Percentiles rank a stretch among this genome's conserved stretches.
phyloP scores from a whole-genome alignment of 2,113 vertebrate genomes.

The Megalops atlanticus region DNA sequence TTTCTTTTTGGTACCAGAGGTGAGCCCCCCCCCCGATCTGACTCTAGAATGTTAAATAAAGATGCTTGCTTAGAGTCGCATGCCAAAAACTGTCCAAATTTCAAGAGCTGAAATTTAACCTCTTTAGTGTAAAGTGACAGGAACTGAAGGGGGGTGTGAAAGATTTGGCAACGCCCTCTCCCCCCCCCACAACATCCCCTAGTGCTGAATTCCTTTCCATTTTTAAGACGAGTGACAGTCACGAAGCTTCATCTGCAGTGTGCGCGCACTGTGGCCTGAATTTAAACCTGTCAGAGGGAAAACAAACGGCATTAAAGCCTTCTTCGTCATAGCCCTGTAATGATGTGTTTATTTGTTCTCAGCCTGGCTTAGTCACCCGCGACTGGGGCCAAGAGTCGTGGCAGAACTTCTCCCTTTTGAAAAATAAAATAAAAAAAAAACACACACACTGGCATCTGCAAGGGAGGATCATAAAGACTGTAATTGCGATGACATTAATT shows the following conservation, averaged over 20 bases:
- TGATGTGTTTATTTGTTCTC: conserved; percentile 1
- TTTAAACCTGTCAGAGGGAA: background rate
- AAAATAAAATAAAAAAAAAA: background rate
- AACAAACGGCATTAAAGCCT: background rate
- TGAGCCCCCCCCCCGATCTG: too few species aligned
- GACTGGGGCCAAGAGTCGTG: background rate
- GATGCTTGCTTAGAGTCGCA: too few species aligned
- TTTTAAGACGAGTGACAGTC: background rate
- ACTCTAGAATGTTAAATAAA: too few species aligned
- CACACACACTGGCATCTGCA: background rate
- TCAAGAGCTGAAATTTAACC: too few species aligned
- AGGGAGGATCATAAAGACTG: background rate
- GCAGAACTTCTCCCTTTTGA: background rate
- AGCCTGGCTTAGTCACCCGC: background rate
- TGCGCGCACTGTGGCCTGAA: background rate
- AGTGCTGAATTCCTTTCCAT: conserved; percentile 12
- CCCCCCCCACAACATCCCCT: conserved; percentile 9
- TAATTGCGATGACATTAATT: conserved; percentile 8
- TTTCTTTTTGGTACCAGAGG: too few species aligned
- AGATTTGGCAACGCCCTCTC: background rate
- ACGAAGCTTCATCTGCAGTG: background rate
- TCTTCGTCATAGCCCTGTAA: background rate
- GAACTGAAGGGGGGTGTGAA: background rate
- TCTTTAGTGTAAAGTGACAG: too few species aligned
- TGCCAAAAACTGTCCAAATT: too few species aligned